These are phyloP conservation scores for Diadema setosum DNA, from an alignment of 35 echinoderm and acorn worm genomes.

Conservation along the genomic window DNA sequence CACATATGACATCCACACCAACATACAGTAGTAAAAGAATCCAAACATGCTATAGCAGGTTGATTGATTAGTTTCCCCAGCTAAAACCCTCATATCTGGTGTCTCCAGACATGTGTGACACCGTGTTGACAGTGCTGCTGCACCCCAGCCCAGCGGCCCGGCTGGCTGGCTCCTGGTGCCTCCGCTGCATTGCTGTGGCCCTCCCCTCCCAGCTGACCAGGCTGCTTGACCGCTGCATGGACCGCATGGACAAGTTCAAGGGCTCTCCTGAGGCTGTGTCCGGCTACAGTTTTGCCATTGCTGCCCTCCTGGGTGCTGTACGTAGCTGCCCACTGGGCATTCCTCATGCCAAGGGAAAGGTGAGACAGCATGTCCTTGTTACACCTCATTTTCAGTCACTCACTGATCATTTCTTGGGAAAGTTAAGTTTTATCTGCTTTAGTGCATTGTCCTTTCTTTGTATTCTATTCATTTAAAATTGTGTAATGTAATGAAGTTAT, in stretches of 20 bases:
- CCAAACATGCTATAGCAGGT: no score
- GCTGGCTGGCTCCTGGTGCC: conserved; percentile 89
- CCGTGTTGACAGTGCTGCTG: conserved; percentile 75
- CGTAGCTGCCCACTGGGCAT: conserved; percentile 91
- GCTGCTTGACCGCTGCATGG: conserved; percentile 82
- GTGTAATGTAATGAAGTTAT: no score
- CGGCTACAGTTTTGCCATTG: conserved; percentile 95
- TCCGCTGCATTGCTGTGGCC: conserved; percentile 85
- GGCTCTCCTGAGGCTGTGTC: conserved; percentile 92
- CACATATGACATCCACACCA: no score
- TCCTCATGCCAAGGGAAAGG: conserved; percentile 94
- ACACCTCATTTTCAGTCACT: neutral
- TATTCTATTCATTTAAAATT: no score
- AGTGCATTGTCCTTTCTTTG: no score
- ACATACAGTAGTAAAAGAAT: no score
- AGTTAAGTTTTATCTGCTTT: no score
- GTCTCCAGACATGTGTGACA: conserved; percentile 78
- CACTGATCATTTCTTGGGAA: no score
- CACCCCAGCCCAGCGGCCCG: conserved; percentile 90
- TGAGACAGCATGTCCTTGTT: neutral
- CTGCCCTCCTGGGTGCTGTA: conserved; percentile 84
- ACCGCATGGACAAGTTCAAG: conserved; percentile 73
- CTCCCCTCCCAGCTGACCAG: conserved; percentile 89
- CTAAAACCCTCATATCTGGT: no score
- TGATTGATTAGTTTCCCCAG: no score